Conservation (phyloP, 2,888 invertebrate species). For the Anthophora plumipes region DNA sequence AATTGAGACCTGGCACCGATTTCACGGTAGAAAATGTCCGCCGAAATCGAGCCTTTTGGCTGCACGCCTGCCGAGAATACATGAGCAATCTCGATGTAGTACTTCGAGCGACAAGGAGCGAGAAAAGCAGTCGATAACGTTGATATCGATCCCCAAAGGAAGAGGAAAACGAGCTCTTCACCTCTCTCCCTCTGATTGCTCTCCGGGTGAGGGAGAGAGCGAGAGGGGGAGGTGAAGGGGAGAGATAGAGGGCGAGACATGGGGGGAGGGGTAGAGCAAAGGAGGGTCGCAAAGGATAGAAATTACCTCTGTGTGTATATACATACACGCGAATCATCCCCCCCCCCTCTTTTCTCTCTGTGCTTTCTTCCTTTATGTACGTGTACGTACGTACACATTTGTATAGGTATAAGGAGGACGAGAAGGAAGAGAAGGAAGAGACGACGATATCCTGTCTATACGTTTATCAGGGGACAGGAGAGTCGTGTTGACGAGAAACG, state of each 20-base stretch:
- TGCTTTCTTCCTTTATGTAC: too few species aligned
- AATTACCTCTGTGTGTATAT: slow-evolving; percentile 17
- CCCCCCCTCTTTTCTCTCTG: neutral
- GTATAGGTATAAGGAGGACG: slow-evolving; percentile 30
- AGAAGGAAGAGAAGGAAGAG: neutral
- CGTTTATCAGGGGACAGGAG: slow-evolving; percentile 54
- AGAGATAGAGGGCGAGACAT: too few species aligned
- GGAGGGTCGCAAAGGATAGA: slow-evolving; percentile 33
- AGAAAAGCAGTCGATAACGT: slow-evolving; percentile 76
- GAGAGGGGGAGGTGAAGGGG: too few species aligned
- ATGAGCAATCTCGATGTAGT: slow-evolving; percentile 50
- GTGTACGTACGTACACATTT: neutral
- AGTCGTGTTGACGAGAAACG: slow-evolving; percentile 77
- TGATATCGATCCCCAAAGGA: slow-evolving; percentile 79
- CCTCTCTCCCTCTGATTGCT: slow-evolving; percentile 60
- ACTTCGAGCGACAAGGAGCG: slow-evolving; percentile 65
- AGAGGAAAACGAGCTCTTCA: slow-evolving; percentile 70
- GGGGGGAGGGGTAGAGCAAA: slow-evolving; percentile 17
- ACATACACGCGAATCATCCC: neutral
- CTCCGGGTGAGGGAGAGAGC: slow-evolving; percentile 7
- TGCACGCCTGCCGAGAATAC: slow-evolving; percentile 66
- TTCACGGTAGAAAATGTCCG: slow-evolving; percentile 38
- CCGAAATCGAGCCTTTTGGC: slow-evolving; percentile 73
- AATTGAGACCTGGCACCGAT: slow-evolving; percentile 59
- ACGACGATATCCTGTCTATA: slow-evolving; percentile 54